Base-by-base conservation (phyloP, 2,113 vertebrate genomes). In the Prochilodus magdalenae region DNA sequence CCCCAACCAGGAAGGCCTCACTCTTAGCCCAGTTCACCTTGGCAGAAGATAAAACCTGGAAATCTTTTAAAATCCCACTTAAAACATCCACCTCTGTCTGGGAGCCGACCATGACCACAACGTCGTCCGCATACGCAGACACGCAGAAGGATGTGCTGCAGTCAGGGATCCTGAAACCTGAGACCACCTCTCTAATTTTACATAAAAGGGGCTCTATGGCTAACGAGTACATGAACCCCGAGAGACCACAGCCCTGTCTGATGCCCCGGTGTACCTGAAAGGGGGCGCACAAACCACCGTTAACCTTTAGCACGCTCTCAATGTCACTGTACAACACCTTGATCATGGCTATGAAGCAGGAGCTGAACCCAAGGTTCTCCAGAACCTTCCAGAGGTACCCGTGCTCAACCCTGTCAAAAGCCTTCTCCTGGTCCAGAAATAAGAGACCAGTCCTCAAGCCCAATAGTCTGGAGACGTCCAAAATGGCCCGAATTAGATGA, bases 101-200 rank as follows among this genome's bases (percentile, higher is more conserved):
- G n/a, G 33, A 24, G 51, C 14, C 49, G 1, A 72, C 15, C 10
- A 72, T 12, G 0, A 47, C 55, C 1, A 20, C 33, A 2, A 80
- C 14, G 24, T 72, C 55, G 59, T 80, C 78, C 26, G 51, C 78
- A 49, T 73, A 80, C 11, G 53, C 67, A 5, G 53, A 71, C 3
- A 70, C 11, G 4, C 36, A 49, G 14, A 77, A 0, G 0, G 36
- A 8, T 15, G 51, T 20, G 59, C 36, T 15, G 40, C 16, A 27
- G 11, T 16, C 0, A 20, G 33, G 53, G 3, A 47, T 27, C 15
- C 0, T 29, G 40, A 59, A 80, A 72, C 40, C 70, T 47, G 40
- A 72, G 10, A 44, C 6, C 36, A 3, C 6, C 6, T 36, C 49
- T 12, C 49, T 51, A 3, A 51, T 12, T 16, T 16, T 51, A 51